Percentiles rank a stretch among this genome's conserved stretches.
Evolutionary conservation across 2,888 invertebrate species (phyloP).

Genomic region (Thereva nobilitata): DNA sequence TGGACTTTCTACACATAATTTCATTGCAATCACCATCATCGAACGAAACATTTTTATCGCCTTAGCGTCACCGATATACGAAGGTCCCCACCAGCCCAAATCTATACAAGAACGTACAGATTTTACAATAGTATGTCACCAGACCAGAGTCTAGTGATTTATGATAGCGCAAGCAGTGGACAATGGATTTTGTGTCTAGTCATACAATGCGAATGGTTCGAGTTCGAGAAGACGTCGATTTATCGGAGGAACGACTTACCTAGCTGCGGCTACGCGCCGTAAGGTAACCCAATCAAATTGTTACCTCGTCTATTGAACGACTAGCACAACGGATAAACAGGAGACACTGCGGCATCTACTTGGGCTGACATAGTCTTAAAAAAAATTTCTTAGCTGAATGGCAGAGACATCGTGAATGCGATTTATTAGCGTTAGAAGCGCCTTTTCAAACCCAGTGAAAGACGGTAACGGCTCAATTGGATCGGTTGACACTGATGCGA

Average conservation of each 20-base stretch:
- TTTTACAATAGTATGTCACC: conserved; percentile 30
- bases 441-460: neutral
- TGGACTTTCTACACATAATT: too few species aligned
- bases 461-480: conserved; percentile 21
- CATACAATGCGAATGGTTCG: conserved; percentile 1
- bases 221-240: too few species aligned
- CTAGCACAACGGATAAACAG: too few species aligned
- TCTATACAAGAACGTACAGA: conserved; percentile 19
- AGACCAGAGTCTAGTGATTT: conserved; percentile 21
- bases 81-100: neutral
- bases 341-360: too few species aligned
- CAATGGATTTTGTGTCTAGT: conserved; percentile 25
- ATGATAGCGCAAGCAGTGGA: conserved; percentile 15
- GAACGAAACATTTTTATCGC: conserved; percentile 24
- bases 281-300: too few species aligned
- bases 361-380: too few species aligned
- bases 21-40: conserved; percentile 1
- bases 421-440: neutral
- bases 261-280: too few species aligned
- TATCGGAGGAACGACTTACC: too few species aligned
- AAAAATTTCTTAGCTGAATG: too few species aligned
- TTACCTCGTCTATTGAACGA: too few species aligned
- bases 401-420: too few species aligned
- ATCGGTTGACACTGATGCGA: conserved; percentile 22
- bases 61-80: neutral